Base-by-base conservation (phyloP, 1,140 invertebrate species). In the Anastatus disparis region DNA sequence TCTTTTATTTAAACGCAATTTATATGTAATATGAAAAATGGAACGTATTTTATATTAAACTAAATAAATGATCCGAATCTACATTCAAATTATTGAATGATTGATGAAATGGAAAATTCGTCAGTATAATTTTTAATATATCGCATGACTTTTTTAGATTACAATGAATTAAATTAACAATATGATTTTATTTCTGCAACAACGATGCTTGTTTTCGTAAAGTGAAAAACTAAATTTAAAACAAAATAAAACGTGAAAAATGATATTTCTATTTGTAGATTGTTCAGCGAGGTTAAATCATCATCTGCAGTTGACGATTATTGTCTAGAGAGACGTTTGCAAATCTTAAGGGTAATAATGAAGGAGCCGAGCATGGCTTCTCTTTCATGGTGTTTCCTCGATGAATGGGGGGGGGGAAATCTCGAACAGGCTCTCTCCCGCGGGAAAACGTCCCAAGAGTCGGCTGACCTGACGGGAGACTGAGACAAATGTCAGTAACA, bases 361-460 rank as follows among this genome's bases (percentile, higher is more conserved):
- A 13, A 55, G n/a, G 26, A 31, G 31, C n/a, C n/a, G n/a, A n/a
- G 52, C 52, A n/a, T 26, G 6, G 10, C 52, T 6, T 7, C 55
- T 58, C 55, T 38, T 38, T 58, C 55, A 20, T 13, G n/a, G 22
- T n/a, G 6, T 2, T 9, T 9, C 4, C 13, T 22, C 55, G 20
- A 38, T 58, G 55, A 58, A 58, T 58, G 55, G 55, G n/a, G 31
- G n/a, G n/a, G n/a, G n/a, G n/a, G n/a, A n/a, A 58, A 38, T 58
- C 55, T 58, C n/a, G 31, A 38, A 12, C 10, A 26, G 26, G 10
- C 6, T 26, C 17, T 20, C 26, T 20, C n/a, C n/a, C n/a, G 3
- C 24, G 27, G 17, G 52, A 55, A 15, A 12, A 29, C 17, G n/a
- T 31, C 15, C 15, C 24, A 3, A 29, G 52, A 55, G 12, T 7